Evolutionary conservation across 2,113 vertebrate genomes (phyloP).

Genomic region (Platycercus adscitus): DNA sequence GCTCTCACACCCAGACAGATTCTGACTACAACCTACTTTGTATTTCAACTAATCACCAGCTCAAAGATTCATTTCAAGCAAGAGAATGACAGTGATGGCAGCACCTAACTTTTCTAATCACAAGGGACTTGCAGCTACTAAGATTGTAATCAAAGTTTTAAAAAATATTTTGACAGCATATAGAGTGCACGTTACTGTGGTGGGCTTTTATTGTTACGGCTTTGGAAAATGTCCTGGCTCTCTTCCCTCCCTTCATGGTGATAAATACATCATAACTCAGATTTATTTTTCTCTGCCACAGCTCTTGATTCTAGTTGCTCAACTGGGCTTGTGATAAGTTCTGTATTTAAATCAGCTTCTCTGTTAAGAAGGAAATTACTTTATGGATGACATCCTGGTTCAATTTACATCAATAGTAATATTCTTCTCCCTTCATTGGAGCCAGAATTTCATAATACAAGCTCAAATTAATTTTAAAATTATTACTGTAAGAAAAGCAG

Average conservation of each 20-base stretch:
- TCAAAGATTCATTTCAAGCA: not conserved
- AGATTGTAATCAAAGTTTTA: not conserved
- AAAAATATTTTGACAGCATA: not conserved
- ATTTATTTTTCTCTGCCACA: not conserved
- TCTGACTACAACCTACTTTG: not conserved
- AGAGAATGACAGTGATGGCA: not conserved
- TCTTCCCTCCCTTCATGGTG: not conserved
- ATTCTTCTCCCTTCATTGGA: not conserved
- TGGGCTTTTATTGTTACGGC: fast-evolving
- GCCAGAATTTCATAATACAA: not conserved
- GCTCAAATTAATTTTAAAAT: slow-evolving; percentile 10
- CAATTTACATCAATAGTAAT: not conserved
- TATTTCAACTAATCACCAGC: not conserved
- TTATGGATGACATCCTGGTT: slow-evolving; percentile 27
- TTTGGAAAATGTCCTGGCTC: not conserved
- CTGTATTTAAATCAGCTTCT: not conserved
- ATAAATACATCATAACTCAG: not conserved
- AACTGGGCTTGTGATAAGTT: not conserved
- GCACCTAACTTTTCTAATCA: not conserved
- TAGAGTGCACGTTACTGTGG: not conserved
- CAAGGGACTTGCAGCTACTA: not conserved
- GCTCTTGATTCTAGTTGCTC: not conserved
- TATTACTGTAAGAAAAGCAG: not conserved
- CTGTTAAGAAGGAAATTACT: not conserved
- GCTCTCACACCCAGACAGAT: not conserved